Percentiles rank a stretch among this genome's conserved stretches.
These are phyloP conservation scores for Acomys russatus DNA, from an alignment of 2,797 vertebrate species.

Conservation along the genomic window DNA sequence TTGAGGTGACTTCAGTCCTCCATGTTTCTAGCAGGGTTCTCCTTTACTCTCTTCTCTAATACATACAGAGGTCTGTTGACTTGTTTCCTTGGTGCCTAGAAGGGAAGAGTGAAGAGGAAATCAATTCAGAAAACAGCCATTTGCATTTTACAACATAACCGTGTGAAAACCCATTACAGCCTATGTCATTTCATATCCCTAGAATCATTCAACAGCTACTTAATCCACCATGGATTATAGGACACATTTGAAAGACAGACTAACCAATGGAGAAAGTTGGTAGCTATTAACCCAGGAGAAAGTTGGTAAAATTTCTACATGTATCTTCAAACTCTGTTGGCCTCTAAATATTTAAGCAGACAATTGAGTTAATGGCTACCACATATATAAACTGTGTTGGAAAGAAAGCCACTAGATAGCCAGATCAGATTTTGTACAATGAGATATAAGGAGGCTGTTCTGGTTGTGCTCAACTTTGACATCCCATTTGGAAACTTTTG, in stretches of 20 bases:
- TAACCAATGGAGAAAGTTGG: neutral
- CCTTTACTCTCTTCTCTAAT: neutral
- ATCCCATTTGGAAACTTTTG: neutral
- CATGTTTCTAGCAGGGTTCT: neutral
- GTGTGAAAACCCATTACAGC: conserved; percentile 61
- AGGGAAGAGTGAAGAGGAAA: conserved; percentile 44
- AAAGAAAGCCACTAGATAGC: neutral
- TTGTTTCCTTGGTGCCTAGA: conserved; percentile 39
- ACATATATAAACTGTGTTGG: neutral
- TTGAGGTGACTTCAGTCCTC: conserved; percentile 36
- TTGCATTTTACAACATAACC: conserved; percentile 61
- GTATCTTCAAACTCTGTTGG: neutral
- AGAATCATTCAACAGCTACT: conserved; percentile 59
- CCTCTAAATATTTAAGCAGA: neutral
- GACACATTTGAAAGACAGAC: conserved; percentile 28
- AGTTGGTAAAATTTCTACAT: conserved; percentile 63
- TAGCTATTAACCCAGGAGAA: conserved; percentile 53
- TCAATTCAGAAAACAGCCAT: conserved; percentile 51
- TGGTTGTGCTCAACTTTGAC: neutral
- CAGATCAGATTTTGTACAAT: neutral
- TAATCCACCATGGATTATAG: neutral
- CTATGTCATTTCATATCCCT: conserved; percentile 37
- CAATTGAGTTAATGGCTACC: conserved; percentile 19
- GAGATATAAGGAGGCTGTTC: neutral
- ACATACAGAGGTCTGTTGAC: neutral